Evolutionary conservation across 2,797 vertebrate genomes (phyloP).

Genomic region (Loriculus beryllinus): DNA sequence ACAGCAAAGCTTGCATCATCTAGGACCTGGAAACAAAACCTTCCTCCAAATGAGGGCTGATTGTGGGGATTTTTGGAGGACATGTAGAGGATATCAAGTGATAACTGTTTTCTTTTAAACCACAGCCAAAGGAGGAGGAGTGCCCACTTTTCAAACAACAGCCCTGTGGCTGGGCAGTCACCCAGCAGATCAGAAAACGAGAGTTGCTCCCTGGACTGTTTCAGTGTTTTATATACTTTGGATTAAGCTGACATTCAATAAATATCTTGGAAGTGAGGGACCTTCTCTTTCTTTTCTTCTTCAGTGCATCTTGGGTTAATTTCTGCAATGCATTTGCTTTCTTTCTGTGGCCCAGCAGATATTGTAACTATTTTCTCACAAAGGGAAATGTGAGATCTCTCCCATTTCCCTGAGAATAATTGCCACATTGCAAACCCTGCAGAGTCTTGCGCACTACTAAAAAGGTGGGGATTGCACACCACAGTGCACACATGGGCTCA

Average conservation of each 20-base stretch:
- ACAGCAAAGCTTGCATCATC: neutral
- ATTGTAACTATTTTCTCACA: neutral
- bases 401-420: neutral
- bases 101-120: neutral
- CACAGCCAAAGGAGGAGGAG: neutral
- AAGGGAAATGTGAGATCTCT: accelerated
- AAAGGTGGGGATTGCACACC: neutral
- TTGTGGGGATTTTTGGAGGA: neutral
- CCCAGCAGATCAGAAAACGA: neutral
- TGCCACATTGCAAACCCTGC: neutral
- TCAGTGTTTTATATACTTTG: neutral
- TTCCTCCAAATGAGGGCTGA: neutral
- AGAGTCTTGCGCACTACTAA: accelerated
- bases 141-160: neutral
- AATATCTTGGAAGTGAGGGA: neutral
- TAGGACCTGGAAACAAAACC: neutral
- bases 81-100: neutral
- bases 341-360: neutral
- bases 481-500: accelerated
- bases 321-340: neutral
- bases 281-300: neutral
- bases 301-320: neutral
- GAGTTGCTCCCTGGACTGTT: neutral
- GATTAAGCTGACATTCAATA: neutral
- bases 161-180: neutral